Conservation (phyloP, 2,113 vertebrate genomes). For the Neotoma lepida region DNA sequence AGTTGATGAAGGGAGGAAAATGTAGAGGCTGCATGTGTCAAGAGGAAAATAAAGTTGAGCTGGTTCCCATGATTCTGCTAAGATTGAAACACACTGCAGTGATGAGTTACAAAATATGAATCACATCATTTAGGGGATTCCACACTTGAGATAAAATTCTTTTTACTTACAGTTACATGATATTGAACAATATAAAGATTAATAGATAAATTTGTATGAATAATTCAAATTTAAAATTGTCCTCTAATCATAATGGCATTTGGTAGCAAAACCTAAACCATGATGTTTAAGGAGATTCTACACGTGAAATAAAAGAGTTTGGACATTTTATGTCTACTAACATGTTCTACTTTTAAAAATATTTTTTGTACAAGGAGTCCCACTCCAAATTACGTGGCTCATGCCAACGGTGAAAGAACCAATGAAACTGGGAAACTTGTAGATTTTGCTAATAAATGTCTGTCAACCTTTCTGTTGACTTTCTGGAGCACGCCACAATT, state of each 20-base stretch:
- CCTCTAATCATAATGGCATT: slow-evolving; percentile 37
- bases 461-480: not conserved
- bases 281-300: not conserved
- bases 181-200: not conserved
- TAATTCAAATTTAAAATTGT: slow-evolving; percentile 24
- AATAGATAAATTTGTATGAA: slow-evolving; percentile 27
- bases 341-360: not conserved
- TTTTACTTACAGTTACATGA: slow-evolving; percentile 45
- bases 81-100: not conserved
- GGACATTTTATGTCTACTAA: not conserved
- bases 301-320: not conserved
- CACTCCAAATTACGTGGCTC: not conserved
- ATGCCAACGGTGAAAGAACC: not conserved
- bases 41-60: not conserved
- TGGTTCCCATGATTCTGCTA: not conserved
- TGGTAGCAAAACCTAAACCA: not conserved
- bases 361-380: not conserved
- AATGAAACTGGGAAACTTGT: not conserved
- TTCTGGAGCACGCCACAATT: not conserved
- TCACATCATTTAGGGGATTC: not conserved
- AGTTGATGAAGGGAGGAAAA: not conserved
- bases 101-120: not conserved
- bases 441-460: not conserved
- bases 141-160: not conserved
- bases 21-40: not conserved